Evolutionary conservation across 2,888 invertebrate species (phyloP).

Genomic region (Sylvicola fuscatus): DNA sequence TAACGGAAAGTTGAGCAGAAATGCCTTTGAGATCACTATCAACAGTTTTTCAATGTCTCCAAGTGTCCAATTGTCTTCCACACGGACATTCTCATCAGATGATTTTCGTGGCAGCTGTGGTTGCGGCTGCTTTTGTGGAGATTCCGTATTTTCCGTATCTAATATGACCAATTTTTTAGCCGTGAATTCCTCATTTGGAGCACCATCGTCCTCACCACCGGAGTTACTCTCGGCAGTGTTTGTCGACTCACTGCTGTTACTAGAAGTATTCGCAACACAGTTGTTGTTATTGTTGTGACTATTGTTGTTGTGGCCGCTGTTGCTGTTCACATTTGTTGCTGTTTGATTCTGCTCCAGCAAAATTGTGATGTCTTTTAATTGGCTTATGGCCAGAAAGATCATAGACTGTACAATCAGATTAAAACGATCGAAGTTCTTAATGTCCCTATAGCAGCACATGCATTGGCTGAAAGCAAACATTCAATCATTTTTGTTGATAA

Average conservation of each 20-base stretch:
- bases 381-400: constrained; percentile 61
- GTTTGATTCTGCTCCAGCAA: constrained; percentile 16
- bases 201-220: neutral
- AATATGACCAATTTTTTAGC: too few relatives aligned
- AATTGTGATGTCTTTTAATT: constrained; percentile 51
- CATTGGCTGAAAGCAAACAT: constrained; percentile 45
- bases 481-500: neutral
- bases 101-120: constrained; percentile 1
- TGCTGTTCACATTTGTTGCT: neutral
- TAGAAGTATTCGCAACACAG: neutral
- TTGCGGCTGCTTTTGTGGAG: neutral
- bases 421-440: constrained; percentile 80
- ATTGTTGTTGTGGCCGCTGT: neutral
- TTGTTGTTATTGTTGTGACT: neutral
- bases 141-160: neutral
- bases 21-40: constrained; percentile 71
- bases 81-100: constrained; percentile 5
- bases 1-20: constrained; percentile 74
- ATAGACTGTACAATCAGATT: constrained; percentile 76
- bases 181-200: too few relatives aligned
- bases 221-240: neutral
- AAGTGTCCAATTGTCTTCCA: constrained; percentile 41
- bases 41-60: constrained; percentile 77
- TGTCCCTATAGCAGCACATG: constrained; percentile 85
- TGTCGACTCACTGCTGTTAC: neutral